Conservation (phyloP, 2,797 vertebrate species). For the Cyclopterus lumpus region DNA sequence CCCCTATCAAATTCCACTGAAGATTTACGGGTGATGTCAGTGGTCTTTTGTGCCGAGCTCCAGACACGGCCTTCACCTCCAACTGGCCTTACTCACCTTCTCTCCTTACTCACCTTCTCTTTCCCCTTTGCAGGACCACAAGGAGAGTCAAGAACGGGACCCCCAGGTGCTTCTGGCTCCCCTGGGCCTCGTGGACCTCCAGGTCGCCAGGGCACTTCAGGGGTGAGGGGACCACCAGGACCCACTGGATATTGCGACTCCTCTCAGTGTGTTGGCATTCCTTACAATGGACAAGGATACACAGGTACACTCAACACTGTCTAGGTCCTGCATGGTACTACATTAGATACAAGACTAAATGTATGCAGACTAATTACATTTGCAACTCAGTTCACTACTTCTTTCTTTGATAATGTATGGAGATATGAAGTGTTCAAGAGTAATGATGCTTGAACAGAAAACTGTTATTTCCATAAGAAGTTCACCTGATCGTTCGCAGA, state of each 20-base stretch:
- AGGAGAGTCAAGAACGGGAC: conserved; percentile 94
- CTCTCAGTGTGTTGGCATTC: conserved; percentile 97
- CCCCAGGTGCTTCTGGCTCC: conserved; percentile 92
- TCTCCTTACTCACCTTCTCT: conserved; percentile 41
- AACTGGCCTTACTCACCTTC: conserved; percentile 21
- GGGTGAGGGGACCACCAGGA: conserved; percentile 94
- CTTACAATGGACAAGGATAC: conserved; percentile 99
- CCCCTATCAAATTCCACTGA: conserved; percentile 60
- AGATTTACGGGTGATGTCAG: conserved; percentile 73
- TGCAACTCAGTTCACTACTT: conserved; percentile 58
- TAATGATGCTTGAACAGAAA: background rate
- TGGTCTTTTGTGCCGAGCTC: conserved; percentile 32
- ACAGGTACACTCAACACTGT: conserved; percentile 86
- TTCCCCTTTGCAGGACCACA: conserved; percentile 86
- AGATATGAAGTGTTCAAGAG: conserved; percentile 47
- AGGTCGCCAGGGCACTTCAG: conserved; percentile 92
- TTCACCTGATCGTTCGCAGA: conserved; percentile 1
- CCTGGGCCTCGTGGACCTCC: conserved; percentile 92
- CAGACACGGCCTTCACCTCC: conserved; percentile 9
- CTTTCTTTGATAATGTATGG: conserved; percentile 69
- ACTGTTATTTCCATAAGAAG: background rate
- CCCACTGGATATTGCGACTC: conserved; percentile 98
- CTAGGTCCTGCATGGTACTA: conserved; percentile 66
- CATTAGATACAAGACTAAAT: conserved; percentile 51
- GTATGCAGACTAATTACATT: conserved; percentile 72